Base-by-base conservation (phyloP, 2,888 invertebrate genomes). In the Nasonia oneida region DNA sequence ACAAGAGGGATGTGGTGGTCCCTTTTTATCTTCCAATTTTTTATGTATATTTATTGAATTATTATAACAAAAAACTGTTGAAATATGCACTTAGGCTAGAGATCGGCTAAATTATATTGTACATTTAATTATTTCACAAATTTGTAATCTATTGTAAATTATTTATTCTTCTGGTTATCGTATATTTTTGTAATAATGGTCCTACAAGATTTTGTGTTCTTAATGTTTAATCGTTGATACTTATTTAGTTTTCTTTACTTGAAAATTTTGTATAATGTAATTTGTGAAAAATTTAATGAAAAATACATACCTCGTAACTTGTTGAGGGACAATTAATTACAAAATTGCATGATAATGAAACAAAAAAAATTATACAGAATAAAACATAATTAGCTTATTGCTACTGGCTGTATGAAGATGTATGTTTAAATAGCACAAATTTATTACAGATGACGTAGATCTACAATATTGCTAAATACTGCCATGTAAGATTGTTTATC, bases 401-500 rank as follows among this genome's bases (percentile, higher is more conserved):
- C 50, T 47, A 77, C 75, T 85, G 71, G 75, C 83, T 85, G 77
- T 81, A 78, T 47, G 15, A 75, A 57, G 33, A 33, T 84, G 61
- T 67, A 80, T 74, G 73, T 83, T 85, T 8, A 61, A 83, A 81
- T 81, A 78, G 76, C 83, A 83, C 74, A 87, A 84, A 87, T 85
- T 85, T 83, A 78, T 85, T 80, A 83, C 61, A 83, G 73, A 81
- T 37, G 39, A 74, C 75, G 47, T 82, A 87, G 57, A 76, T 67
- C 70, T 23, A 77, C 57, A 81, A 86, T 85, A 84, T 61, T 81
- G 82, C 81, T 18, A 74, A 86, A 80, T 77, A 87, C 87, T 87
- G 86, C 87, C 86, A 84, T 84, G 87, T 86, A 86, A 87, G 82
- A 87, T 87, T 87, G 79, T 87, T 86, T 84, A 77, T 83, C 76